Evolutionary conservation across 1,140 invertebrate species (phyloP), one percentile per base, ranked within the genome.

Genomic region (Amphibalanus amphitrite): DNA sequence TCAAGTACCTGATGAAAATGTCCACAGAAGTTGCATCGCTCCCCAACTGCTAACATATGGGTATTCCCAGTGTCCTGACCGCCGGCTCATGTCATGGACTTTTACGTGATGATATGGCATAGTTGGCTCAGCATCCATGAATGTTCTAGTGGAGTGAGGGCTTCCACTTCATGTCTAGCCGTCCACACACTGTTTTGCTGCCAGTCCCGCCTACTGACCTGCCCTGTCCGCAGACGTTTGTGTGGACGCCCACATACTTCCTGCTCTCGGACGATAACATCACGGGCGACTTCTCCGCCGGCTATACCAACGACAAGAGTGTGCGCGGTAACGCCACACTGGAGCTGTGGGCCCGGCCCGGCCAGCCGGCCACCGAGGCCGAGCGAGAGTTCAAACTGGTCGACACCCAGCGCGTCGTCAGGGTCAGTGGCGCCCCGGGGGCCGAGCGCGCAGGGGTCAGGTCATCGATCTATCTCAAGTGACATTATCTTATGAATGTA

Each of bases 221-320:
- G 25, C 47, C 64, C 8, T 28, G 3, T 26, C 65, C 0, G n/a
- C 73, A 74, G 73, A 80, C 82, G 75, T 73, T 69, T 30, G 68
- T 73, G 64, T 70, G 73, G 71, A 74, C 78, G 74, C 78, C 79
- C 10, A 76, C 78, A 15, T 82, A 79, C 72, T 75, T 78, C 3
- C 29, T 79, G 30, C 75, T 78, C 23, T 77, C 74, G 3, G 80
- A 79, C 13, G 78, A 80, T 70, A 72, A 70, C 26, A 73, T 82
- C 23, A 75, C 71, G 23, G 80, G 77, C 1, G 74, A 71, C 20
- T 70, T 82, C 6, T 73, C 74, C 23, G 78, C 78, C 8, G 76
- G 77, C 40, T 82, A 77, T 69, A 72, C 76, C 25, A 75, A 76
- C 20, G 79, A 82, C 69, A 79, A 79, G 72, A 74, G 77, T 26